Conservation (phyloP, 2,113 vertebrate genomes). For the Orientallactaga bullata region DNA sequence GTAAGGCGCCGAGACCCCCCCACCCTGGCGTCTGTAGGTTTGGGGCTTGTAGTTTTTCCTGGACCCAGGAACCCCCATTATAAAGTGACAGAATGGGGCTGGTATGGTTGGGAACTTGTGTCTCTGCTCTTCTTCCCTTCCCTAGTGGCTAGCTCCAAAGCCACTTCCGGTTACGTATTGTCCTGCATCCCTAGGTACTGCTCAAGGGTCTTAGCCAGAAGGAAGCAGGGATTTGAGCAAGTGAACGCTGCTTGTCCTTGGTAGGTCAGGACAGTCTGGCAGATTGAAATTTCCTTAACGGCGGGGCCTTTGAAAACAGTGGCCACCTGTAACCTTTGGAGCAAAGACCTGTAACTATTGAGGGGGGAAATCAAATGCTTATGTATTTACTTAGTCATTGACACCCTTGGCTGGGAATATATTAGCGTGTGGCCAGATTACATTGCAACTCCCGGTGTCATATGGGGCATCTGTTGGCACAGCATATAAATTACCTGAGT, state of each 20-base stretch:
- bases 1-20: rapidly evolving
- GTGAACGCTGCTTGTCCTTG: too few species aligned
- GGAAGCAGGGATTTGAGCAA: neutral
- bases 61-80: too few species aligned
- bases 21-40: neutral
- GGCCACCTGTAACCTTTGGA: neutral
- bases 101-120: neutral
- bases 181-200: neutral
- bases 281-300: neutral
- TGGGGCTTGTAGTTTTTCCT: neutral
- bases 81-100: neutral
- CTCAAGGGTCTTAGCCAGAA: neutral
- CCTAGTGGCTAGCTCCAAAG: neutral
- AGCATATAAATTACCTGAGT: neutral
- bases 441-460: neutral
- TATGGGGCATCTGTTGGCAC: rapidly evolving
- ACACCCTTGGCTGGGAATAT: too few species aligned
- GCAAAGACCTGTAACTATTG: neutral
- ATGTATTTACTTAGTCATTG: neutral
- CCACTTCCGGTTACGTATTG: neutral
- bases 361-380: too few species aligned
- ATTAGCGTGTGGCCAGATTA: neutral
- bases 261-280: neutral
- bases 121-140: neutral
- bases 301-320: neutral